phyloP scores from a whole-genome alignment of 2,888 invertebrate species.

The Nysson spinosus region DNA sequence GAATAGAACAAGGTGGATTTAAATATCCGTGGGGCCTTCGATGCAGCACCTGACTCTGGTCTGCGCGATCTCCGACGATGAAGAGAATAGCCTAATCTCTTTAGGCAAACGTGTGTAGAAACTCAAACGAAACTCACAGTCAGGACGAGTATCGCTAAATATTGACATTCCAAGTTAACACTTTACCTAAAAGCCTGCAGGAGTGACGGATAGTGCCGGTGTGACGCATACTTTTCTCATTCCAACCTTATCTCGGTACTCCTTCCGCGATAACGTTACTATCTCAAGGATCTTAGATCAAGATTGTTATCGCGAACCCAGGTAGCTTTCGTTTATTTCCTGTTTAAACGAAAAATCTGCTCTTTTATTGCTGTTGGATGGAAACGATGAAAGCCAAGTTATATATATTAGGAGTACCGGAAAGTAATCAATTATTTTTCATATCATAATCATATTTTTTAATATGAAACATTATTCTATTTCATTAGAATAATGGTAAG shows the following conservation, averaged over 20 bases:
- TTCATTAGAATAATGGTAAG: too few relatives aligned
- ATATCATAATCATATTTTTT: too few relatives aligned
- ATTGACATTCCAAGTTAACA: constrained; percentile 57
- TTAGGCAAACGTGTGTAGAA: constrained; percentile 43
- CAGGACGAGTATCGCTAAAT: constrained; percentile 48
- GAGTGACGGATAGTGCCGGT: constrained; percentile 2
- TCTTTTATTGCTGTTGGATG: neutral
- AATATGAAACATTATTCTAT: too few relatives aligned
- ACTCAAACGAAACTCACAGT: constrained; percentile 22
- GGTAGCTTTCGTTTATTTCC: constrained; percentile 2
- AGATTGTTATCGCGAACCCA: constrained; percentile 27
- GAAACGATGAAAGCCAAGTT: too few relatives aligned
- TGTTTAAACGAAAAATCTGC: constrained; percentile 2
- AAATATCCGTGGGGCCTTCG: constrained; percentile 59
- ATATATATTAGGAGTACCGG: too few relatives aligned
- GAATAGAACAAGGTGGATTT: constrained; percentile 63
- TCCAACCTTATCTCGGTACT: constrained; percentile 21
- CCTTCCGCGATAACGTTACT: neutral
- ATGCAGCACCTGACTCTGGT: constrained; percentile 49
- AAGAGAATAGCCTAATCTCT: constrained; percentile 60
- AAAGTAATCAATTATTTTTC: too few relatives aligned
- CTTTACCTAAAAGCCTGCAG: neutral
- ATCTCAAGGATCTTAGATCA: constrained; percentile 22
- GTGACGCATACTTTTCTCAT: constrained; percentile 17
- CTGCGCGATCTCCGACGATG: constrained; percentile 26